Evolutionary conservation across 2,888 invertebrate genomes (phyloP).

Genomic region (Folsomia manolachei): DNA sequence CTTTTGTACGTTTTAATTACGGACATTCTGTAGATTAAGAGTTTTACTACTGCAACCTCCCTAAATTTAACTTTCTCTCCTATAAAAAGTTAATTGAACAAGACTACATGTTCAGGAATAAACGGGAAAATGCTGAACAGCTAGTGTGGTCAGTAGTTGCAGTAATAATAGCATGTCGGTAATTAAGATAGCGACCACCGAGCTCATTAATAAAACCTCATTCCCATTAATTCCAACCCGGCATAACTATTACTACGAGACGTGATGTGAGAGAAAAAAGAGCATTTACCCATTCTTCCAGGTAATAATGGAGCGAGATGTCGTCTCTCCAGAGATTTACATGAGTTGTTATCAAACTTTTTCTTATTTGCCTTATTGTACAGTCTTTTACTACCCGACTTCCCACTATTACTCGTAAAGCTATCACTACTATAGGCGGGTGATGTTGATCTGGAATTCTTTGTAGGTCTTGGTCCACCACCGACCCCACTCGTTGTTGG

Average conservation of each 20-base stretch:
- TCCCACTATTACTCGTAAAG: slow-evolving; percentile 55
- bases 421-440: slow-evolving; percentile 51
- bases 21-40: too few relatives aligned
- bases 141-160: neutral
- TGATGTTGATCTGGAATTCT: slow-evolving; percentile 49
- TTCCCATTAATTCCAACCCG: neutral
- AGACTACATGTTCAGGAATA: too few relatives aligned
- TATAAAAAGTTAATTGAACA: too few relatives aligned
- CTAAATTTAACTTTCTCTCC: too few relatives aligned
- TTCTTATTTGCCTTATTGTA: slow-evolving; percentile 49
- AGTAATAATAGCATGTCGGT: neutral
- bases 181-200: neutral
- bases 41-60: too few relatives aligned
- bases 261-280: neutral
- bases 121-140: too few relatives aligned
- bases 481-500: slow-evolving; percentile 31
- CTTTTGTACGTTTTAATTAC: too few relatives aligned
- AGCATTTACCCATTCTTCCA: slow-evolving; percentile 38
- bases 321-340: slow-evolving; percentile 49
- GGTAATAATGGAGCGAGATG: slow-evolving; percentile 50
- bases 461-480: slow-evolving; percentile 37
- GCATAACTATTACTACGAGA: neutral
- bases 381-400: slow-evolving; percentile 54
- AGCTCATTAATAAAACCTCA: neutral
- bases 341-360: slow-evolving; percentile 47